Evolutionary conservation across 64 coral and sea anemone species (phyloP), one percentile per base, ranked within the genome.

Genomic region (Anthopleura sola): DNA sequence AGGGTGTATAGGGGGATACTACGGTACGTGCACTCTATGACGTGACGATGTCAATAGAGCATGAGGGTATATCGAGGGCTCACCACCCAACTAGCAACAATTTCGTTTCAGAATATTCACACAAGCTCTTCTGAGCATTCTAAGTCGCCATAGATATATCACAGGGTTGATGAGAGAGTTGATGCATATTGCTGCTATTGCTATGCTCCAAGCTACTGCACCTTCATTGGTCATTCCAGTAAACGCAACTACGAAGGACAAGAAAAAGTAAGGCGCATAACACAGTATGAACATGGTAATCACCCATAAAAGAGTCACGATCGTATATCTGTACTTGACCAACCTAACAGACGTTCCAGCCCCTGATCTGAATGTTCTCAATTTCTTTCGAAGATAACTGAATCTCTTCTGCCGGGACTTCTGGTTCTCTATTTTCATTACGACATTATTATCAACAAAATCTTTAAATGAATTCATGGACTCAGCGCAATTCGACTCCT

Each of bases 241-340:
- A 46, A 48, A 38, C 20, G 24, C 76, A 19, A 79, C 76, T 21
- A 48, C 38, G 47, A 79, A 46, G 1, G 76, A 79, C 44, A 79
- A 33, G 36, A 79, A 79, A 17, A 79, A 79, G 13, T 79, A 79
- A 23, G 76, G 76, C 18, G 76, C 76, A 37, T 79, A 79, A n/a
- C 76, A 79, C 0, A 79, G 23, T 20, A 79, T 28, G 0, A 79
- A n/a, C 44, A 79, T 44, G 24, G 10, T 29, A 21, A 79, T 33
- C 3, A 79, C 44, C 76, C 36, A 79, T 44, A 79, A 79, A 17
- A 79, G 20, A 24, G 76, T 79, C 36, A 79, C 6, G 2, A 79
- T 48, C 3, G 76, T 79, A 33, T 79, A n/a, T 7, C 76, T 79
- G 44, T 79, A 79, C 24, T 79, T 79, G 9, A 48, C 10, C 37